These are phyloP conservation scores for Xiphorhynchus erythropygius DNA, from an alignment of 2,797 vertebrate genomes.

Conservation along the genomic window DNA sequence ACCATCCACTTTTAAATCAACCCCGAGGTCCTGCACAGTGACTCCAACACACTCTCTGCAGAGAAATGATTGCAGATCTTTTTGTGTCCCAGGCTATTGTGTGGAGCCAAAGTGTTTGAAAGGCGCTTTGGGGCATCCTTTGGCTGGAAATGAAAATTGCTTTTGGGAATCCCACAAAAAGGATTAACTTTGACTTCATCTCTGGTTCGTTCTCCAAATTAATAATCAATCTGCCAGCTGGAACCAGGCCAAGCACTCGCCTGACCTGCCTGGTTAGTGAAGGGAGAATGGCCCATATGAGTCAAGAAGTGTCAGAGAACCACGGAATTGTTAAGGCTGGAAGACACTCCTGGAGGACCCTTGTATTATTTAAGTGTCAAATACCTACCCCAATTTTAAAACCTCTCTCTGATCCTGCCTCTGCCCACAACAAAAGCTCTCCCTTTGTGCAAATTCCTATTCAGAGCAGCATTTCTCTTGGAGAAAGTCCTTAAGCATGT, in stretches of 20 bases:
- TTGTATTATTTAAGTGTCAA: neutral
- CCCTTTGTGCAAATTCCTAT: neutral
- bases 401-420: neutral
- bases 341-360: neutral
- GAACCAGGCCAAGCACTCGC: neutral
- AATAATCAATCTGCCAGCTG: conserved; percentile 64
- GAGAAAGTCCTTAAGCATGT: neutral
- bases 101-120: conserved; percentile 23
- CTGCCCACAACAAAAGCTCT: neutral
- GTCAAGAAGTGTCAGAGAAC: neutral
- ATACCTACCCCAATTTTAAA: neutral
- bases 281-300: neutral
- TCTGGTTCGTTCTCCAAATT: conserved; percentile 64
- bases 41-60: neutral
- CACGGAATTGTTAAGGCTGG: neutral
- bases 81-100: neutral
- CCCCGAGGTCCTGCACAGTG: neutral
- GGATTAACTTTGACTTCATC: conserved; percentile 65
- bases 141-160: conserved; percentile 68
- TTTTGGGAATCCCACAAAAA: conserved; percentile 67
- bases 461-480: neutral
- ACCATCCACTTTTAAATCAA: neutral
- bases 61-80: neutral
- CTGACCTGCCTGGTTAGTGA: neutral
- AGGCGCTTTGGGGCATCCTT: conserved; percentile 30